Conservation (phyloP, 2,888 invertebrate species). For the Clunio marinus region DNA sequence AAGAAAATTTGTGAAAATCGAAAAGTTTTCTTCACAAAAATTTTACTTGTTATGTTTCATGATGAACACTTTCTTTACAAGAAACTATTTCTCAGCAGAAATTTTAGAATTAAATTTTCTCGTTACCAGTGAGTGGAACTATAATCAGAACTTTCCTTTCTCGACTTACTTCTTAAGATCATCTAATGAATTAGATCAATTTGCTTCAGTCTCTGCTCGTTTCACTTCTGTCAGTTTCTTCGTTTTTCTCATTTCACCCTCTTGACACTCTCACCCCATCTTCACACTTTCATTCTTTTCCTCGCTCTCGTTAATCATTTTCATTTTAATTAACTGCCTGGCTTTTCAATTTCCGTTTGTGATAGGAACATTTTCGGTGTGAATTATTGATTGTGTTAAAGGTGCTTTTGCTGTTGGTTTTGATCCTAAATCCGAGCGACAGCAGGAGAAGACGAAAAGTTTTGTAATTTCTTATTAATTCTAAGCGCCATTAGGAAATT, state of each 20-base stretch:
- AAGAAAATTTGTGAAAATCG: slow-evolving; percentile 2
- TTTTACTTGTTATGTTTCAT: not conserved
- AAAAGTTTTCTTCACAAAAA: not conserved
- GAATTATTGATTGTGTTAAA: slow-evolving; percentile 38
- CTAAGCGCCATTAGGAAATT: slow-evolving; percentile 37
- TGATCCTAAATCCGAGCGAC: not conserved
- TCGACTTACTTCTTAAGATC: no score
- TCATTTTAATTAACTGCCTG: slow-evolving; percentile 39
- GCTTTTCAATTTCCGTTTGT: slow-evolving; percentile 39
- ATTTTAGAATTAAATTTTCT: no score
- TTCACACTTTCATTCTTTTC: not conserved
- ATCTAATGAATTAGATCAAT: no score
- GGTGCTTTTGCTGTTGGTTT: slow-evolving; percentile 1
- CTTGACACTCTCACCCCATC: no score
- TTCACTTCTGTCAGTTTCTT: no score
- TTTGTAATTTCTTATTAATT: slow-evolving; percentile 6
- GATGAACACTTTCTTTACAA: slow-evolving; percentile 16
- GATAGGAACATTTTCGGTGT: slow-evolving; percentile 35
- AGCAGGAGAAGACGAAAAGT: not conserved
- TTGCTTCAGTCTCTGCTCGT: no score
- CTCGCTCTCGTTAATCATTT: slow-evolving; percentile 38
- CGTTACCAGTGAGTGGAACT: no score
- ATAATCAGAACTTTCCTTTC: no score
- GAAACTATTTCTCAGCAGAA: no score
- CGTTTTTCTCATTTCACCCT: no score